Percentiles rank a stretch among this genome's conserved stretches.
These are phyloP conservation scores for Odocoileus hemionus DNA, from an alignment of 2,113 vertebrate genomes.

Conservation along the genomic window DNA sequence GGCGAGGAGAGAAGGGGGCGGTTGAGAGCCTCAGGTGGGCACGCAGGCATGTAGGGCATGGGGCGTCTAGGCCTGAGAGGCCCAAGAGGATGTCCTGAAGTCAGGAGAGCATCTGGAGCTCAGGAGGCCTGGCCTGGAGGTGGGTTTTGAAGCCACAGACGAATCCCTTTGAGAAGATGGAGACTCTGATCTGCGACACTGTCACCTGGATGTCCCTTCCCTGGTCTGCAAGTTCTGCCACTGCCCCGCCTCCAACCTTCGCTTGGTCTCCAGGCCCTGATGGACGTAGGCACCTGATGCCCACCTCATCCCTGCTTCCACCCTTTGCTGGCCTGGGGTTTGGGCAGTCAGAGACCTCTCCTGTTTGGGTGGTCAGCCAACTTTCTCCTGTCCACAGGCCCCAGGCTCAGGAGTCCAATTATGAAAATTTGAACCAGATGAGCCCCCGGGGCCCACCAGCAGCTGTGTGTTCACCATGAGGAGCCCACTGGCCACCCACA, in stretches of 20 bases:
- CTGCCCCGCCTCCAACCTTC: neutral
- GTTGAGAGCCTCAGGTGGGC: neutral
- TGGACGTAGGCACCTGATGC: no score
- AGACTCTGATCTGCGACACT: neutral
- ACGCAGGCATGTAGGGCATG: neutral
- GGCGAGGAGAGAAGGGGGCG: no score
- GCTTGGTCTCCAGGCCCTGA: neutral
- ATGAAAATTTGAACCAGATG: constrained; percentile 77
- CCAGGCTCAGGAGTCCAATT: constrained; percentile 78
- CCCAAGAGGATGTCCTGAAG: fast-evolving
- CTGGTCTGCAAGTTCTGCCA: neutral
- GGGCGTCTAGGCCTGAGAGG: neutral
- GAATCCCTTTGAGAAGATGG: neutral
- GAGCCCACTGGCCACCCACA: neutral
- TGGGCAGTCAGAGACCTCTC: neutral
- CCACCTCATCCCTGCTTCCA: neutral
- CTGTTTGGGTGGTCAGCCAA: neutral
- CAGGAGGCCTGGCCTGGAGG: neutral
- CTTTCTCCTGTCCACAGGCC: constrained; percentile 69
- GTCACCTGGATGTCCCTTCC: neutral
- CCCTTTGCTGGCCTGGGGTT: neutral
- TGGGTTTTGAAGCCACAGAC: neutral
- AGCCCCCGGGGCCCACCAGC: neutral
- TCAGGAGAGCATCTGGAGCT: neutral
- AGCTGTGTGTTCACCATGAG: neutral